phyloP scores from a whole-genome alignment of 2,113 vertebrate species.

The Zapornia atra region DNA sequence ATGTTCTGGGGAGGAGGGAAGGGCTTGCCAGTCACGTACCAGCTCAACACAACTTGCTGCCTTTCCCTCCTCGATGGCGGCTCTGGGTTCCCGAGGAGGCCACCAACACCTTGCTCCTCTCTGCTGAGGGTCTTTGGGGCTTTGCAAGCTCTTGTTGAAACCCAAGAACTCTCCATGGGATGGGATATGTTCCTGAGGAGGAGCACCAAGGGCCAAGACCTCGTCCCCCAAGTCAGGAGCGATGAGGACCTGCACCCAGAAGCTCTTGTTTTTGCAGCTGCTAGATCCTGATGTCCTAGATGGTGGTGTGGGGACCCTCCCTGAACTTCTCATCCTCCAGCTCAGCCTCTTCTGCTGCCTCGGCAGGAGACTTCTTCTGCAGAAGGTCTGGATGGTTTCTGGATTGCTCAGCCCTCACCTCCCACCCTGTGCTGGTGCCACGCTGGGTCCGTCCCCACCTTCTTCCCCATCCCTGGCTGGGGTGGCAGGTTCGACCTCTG shows the following conservation, averaged over 20 bases:
- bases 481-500: background rate
- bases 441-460: accelerated
- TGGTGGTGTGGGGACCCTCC: background rate
- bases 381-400: background rate
- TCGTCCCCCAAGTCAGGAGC: accelerated
- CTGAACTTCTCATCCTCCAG: background rate
- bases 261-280: background rate
- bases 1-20: conserved; percentile 59
- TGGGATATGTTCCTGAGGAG: background rate
- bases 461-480: background rate
- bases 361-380: background rate
- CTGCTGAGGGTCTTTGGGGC: background rate
- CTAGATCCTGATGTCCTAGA: background rate
- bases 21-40: conserved; percentile 40
- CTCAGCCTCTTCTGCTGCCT: background rate
- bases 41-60: conserved; percentile 18
- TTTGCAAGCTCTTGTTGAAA: background rate
- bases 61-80: background rate
- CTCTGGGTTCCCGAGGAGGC: background rate
- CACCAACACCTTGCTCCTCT: background rate
- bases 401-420: accelerated
- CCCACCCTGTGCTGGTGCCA: accelerated
- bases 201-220: background rate
- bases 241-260: accelerated
- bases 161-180: background rate